Conservation (phyloP, 2,113 vertebrate species). For the Carassius auratus region DNA sequence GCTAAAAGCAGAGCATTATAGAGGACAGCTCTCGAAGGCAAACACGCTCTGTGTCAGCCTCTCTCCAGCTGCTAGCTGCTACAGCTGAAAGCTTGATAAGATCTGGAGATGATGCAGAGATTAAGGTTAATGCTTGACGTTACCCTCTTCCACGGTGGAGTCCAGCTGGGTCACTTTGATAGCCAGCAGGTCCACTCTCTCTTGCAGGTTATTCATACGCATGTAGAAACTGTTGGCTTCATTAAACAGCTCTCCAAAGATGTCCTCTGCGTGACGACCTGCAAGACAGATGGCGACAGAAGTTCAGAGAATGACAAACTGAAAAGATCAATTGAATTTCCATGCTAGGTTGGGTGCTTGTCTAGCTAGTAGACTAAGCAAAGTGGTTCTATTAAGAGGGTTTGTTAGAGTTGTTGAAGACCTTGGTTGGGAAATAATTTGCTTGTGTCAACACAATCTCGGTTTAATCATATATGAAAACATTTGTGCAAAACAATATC, state of each 20-base stretch:
- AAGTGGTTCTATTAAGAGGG: not conserved
- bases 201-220: constrained; percentile 91
- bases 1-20: constrained; percentile 37
- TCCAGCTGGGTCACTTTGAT: constrained; percentile 93
- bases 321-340: not conserved
- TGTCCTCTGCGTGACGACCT: constrained; percentile 91
- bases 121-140: constrained; percentile 29
- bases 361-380: not conserved
- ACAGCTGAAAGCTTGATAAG: not conserved
- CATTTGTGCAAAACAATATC: too few relatives aligned
- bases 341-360: not conserved
- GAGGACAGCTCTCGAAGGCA: constrained; percentile 42
- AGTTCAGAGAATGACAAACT: not conserved
- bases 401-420: too few relatives aligned
- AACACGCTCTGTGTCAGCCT: not conserved
- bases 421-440: too few relatives aligned
- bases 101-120: not conserved
- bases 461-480: too few relatives aligned
- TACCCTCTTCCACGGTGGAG: constrained; percentile 93
- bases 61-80: not conserved
- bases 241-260: constrained; percentile 91
- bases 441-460: too few relatives aligned
- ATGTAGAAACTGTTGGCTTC: constrained; percentile 93
- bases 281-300: not conserved
- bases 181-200: constrained; percentile 89